Evolutionary conservation across 1,140 invertebrate species (phyloP), one percentile per base, ranked within the genome.

Genomic region (Eumeta japonica): DNA sequence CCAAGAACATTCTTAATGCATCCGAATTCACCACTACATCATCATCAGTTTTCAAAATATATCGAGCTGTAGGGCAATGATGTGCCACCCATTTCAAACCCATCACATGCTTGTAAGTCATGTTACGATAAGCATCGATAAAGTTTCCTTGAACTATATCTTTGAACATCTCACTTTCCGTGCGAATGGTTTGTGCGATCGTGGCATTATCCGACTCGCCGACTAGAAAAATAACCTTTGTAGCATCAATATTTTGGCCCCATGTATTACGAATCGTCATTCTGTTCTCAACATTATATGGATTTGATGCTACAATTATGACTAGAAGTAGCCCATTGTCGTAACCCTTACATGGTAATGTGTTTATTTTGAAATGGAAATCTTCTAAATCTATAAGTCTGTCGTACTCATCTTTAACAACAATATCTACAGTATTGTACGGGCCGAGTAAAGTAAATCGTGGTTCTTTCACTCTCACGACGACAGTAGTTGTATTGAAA

Each of bases 31-130:
- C 85, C 58, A 88, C 87, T 28, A 89, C 81, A 67, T 90, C 87
- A 52, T 90, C 88, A 57, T 90, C 87, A 52, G 83, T 81, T 65
- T 90, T 90, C 46, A 90, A 76, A 46, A 90, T 66, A 65, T 86
- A 88, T 55, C 82, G 83, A 19, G 84, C 86, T 46, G 79, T 73
- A 34, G 78, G 65, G 66, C 85, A 87, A 65, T 84, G 80, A 55
- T 84, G 82, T 3, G 81, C 77, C 28, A 84, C 80, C 85, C 89
- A 94, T 59, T 89, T 89, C n/a, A 93, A 78, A 1, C 81, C 84
- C 81, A 89, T 88, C 3, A 88, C 82, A 64, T 91, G 89, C 66
- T 94, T 94, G 54, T 90, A 90, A 1, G 90, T 92, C 66, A 94
- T 80, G 70, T 93, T 94, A 43, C 83, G 79, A 57, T 93, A 94